Evolutionary conservation across 2,888 invertebrate genomes (phyloP).

Genomic region (Apantesis nais): DNA sequence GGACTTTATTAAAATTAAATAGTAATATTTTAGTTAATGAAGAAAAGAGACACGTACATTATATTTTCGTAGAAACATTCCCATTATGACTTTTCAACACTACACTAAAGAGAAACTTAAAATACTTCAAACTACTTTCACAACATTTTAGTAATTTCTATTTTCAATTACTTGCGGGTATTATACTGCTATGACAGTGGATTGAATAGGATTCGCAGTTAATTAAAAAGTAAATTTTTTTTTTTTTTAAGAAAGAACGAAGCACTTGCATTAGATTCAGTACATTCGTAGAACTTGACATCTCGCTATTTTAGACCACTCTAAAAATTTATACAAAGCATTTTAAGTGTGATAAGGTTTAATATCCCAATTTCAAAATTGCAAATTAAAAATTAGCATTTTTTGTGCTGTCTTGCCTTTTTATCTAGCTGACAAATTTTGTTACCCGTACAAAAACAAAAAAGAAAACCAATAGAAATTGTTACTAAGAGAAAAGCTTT

Average conservation of each 20-base stretch:
- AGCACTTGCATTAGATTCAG: background rate
- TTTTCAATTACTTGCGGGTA: background rate
- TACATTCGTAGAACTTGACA: constrained; percentile 3
- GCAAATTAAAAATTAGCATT: too few species aligned
- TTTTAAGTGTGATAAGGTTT: background rate
- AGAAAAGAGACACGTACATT: background rate
- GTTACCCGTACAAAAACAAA: too few species aligned
- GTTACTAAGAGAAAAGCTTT: too few species aligned
- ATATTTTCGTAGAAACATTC: too few species aligned
- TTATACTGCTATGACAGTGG: background rate
- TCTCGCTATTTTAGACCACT: background rate
- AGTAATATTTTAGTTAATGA: background rate
- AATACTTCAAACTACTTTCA: too few species aligned
- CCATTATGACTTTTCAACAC: too few species aligned
- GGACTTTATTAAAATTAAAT: too few species aligned
- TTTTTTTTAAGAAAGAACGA: background rate
- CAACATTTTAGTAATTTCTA: background rate
- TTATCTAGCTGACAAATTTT: too few species aligned
- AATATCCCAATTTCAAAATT: too few species aligned
- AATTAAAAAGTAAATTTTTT: constrained; percentile 15
- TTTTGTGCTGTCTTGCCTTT: too few species aligned
- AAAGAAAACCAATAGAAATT: too few species aligned
- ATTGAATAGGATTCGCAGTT: constrained; percentile 6
- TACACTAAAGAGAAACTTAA: too few species aligned
- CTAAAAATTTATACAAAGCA: background rate